phyloP scores from a whole-genome alignment of 2,797 vertebrate genomes.

The Schizopygopsis pylzovi region DNA sequence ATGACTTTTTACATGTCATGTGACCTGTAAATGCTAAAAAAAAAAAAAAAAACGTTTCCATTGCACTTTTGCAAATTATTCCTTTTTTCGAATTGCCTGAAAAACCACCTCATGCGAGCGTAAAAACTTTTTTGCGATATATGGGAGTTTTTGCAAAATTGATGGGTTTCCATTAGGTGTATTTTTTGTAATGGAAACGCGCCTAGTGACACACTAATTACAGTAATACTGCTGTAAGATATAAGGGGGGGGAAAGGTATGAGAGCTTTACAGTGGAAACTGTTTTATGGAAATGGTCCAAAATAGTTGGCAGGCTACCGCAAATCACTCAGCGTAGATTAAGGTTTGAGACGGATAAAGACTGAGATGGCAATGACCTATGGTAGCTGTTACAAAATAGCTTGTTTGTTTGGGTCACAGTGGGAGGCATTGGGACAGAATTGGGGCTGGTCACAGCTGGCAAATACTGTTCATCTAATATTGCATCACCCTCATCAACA shows the following conservation, averaged over 20 bases:
- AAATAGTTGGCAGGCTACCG: not conserved
- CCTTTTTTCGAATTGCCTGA: no score
- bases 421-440: constrained; percentile 29
- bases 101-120: no score
- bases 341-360: constrained; percentile 19
- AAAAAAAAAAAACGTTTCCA: no score
- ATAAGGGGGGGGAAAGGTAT: not conserved
- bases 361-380: constrained; percentile 21
- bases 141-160: no score
- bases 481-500: constrained; percentile 25
- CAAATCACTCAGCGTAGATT: constrained; percentile 18
- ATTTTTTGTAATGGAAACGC: no score
- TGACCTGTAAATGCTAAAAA: no score
- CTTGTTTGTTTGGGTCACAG: constrained; percentile 21
- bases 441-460: constrained; percentile 14
- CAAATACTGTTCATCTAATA: not conserved
- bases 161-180: no score
- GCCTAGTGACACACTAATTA: constrained; percentile 45
- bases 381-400: constrained; percentile 9
- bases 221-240: constrained; percentile 39
- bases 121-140: no score
- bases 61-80: no score
- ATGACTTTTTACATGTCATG: no score
- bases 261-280: not conserved
- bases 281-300: constrained; percentile 5